Conservation (phyloP, 2,113 vertebrate genomes). For the Myocastor coypus region DNA sequence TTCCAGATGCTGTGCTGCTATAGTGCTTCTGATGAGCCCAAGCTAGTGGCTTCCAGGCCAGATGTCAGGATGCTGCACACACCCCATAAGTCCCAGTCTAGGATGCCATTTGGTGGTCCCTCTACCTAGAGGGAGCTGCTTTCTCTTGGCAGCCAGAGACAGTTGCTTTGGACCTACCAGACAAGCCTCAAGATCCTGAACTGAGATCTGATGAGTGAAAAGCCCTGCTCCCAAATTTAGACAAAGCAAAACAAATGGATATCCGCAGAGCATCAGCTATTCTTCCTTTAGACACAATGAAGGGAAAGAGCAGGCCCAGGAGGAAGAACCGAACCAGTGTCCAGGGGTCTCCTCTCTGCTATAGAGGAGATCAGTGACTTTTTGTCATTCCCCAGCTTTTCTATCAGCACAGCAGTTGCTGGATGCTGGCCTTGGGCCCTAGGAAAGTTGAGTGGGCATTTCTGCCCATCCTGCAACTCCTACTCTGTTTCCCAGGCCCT, state of each 20-base stretch:
- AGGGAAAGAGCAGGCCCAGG: neutral
- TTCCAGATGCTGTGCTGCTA: too few species aligned
- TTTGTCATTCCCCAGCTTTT: neutral
- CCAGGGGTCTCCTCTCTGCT: neutral
- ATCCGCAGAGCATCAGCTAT: neutral
- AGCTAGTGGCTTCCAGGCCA: neutral
- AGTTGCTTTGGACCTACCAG: constrained; percentile 8
- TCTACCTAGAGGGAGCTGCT: neutral
- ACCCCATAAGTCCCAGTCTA: neutral
- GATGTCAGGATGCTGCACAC: neutral
- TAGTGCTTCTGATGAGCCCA: neutral
- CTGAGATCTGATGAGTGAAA: neutral
- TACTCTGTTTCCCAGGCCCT: neutral
- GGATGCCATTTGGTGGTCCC: neutral
- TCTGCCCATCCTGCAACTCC: neutral
- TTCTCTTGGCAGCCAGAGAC: constrained; percentile 31
- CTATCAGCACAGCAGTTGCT: neutral
- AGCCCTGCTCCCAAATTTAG: neutral
- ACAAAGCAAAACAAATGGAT: neutral
- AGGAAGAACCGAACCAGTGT: neutral
- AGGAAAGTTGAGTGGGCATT: neutral
- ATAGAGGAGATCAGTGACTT: neutral
- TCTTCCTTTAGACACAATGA: neutral
- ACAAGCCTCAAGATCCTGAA: neutral
- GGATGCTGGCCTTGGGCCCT: neutral